A percentile compares a stretch with the other conserved stretches of the same genome.
Conservation (phyloP, 2,113 vertebrate genomes). For the Corydoras maculifer region DNA sequence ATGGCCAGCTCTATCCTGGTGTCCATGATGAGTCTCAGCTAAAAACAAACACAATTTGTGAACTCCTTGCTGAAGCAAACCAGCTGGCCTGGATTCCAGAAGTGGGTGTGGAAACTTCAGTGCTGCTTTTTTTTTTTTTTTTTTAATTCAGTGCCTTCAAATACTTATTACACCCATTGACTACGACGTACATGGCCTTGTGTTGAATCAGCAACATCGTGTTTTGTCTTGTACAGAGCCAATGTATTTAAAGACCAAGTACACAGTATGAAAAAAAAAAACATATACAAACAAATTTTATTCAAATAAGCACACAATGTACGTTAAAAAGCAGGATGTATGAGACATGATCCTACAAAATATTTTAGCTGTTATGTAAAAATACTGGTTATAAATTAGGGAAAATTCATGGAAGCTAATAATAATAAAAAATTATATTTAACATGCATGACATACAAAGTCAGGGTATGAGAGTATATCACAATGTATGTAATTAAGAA, state of each 20-base stretch:
- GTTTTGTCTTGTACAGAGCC: not conserved
- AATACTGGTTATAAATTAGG: no score
- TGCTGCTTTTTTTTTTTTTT: constrained; percentile 47
- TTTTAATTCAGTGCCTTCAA: constrained; percentile 57
- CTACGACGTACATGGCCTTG: constrained; percentile 50
- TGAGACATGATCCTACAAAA: no score
- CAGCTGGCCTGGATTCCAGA: constrained; percentile 50
- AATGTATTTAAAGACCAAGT: not conserved
- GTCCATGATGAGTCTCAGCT: constrained; percentile 53
- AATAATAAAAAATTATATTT: no score
- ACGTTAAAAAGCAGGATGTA: not conserved
- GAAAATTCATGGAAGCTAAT: no score
- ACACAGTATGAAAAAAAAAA: not conserved
- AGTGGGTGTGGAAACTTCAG: constrained; percentile 29
- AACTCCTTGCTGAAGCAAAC: constrained; percentile 38
- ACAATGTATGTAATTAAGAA: no score
- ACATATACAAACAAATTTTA: constrained; percentile 29
- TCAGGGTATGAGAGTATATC: no score
- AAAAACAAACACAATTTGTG: constrained; percentile 32
- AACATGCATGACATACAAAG: no score
- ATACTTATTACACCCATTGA: constrained; percentile 30
- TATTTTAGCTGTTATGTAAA: no score
- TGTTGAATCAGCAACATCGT: not conserved
- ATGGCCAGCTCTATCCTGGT: constrained; percentile 52
- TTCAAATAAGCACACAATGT: constrained; percentile 15